Evolutionary conservation across 2,797 vertebrate species (phyloP), one percentile per base, ranked within the genome.

Genomic region (Dromococcyx pavoninus): DNA sequence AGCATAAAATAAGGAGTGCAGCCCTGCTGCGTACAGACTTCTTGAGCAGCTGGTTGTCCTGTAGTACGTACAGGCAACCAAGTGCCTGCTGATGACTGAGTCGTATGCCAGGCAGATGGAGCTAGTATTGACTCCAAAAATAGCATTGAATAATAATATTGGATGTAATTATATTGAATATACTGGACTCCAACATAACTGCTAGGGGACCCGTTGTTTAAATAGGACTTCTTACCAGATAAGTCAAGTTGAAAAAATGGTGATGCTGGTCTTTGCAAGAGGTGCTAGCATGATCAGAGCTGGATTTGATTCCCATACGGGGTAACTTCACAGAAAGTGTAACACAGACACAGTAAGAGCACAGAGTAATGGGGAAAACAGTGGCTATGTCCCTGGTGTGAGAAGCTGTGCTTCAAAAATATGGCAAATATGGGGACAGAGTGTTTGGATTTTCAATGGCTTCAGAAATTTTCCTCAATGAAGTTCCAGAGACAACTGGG

Each of bases 391-490:
- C 12, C 8, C 17, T 61, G 13, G 30, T 39, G 65, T n/a, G 37
- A 27, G 32, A 33, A 53, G 11, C 56, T 58, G 33, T 62, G 37
- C 53, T 58, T 75, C 50, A 35, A 23, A 22, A 21, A 21, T 7
- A 25, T 44, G 73, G 12, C 23, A 60, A 61, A n/a, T 5, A 0
- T 30, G 46, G 19, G 66, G 57, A 61, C 18, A 18, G 0, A 0
- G 22, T 65, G 10, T 46, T 12, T n/a, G 21, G n/a, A 41, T 79
- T 80, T 84, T 86, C 54, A 41, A 33, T 43, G 66, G 18, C 74
- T 69, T 65, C 41, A 41, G 77, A 35, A 74, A 28, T 64, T 69
- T 54, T 89, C 16, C 24, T 73, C 4, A 6, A 2, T 28, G 21
- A 43, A 61, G 50, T 69, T 91, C 35, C 41, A 27, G 30, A 60